Base-by-base conservation (phyloP, 2,888 invertebrate species). In the Mayetiola destructor region DNA sequence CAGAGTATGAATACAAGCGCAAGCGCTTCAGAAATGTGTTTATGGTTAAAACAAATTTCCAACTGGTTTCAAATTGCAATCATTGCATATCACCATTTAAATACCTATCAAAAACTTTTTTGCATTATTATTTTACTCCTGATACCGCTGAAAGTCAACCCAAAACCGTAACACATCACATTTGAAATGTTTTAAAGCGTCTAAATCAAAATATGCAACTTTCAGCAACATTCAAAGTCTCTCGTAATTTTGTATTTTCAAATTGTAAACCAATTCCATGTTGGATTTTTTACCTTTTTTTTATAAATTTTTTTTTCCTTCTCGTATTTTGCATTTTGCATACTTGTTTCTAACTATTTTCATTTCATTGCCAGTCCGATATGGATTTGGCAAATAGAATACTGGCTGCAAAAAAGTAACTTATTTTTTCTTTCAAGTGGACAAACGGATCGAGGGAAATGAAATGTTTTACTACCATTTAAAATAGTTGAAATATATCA, bases 81-180 rank as follows among this genome's bases (percentile, higher is more conserved):
- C 40, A 48, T 48, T 48, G 48, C 48, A 48, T 27, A 48, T 48
- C 48, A 48, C 48, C 48, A 48, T 48, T 48, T 27, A 48, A 48
- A 48, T 48, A n/a, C n/a, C n/a, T n/a, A n/a, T n/a, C n/a, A 48
- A 48, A 3, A 12, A 14, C 8, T 37, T 37, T 37, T 37, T 4
- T 36, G 12, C 14, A 16, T 36, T 8, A n/a, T 36, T 36, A n/a
- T 5, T 8, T 36, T 14, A 48, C 3, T 48, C 10, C 2, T 23
- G 23, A 3, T 5, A 14, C 14, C 42, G 21, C 6, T 21, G 23
- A 42, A 36, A 23, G 23, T 16, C 27, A 48, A 48, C 27, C 14
- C 27, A n/a, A 48, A 48, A 27, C 48, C 23, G 2, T 27, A 10
- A 12, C 20, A 21, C 8, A 27, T 16, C 4, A n/a, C n/a, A n/a